Conservation (phyloP, 2,888 invertebrate species). For the Agriopis marginaria region DNA sequence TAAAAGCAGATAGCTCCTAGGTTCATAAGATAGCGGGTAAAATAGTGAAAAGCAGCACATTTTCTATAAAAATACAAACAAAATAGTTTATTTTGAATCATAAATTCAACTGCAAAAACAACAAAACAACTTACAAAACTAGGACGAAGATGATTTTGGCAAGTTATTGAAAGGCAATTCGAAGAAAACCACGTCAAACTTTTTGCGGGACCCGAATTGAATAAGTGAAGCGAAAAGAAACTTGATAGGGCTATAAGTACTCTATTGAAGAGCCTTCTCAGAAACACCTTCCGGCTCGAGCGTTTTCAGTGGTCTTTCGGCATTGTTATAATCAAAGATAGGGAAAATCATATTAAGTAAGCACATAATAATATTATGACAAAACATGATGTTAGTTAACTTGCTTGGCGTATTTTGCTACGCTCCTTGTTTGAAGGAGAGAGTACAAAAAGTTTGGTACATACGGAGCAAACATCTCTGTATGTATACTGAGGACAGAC, state of each 20-base stretch:
- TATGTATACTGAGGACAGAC: too few relatives aligned
- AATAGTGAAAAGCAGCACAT: neutral
- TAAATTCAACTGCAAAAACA: neutral
- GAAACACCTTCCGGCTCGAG: conserved; percentile 15
- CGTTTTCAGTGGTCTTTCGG: conserved; percentile 1
- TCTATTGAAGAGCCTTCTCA: conserved; percentile 6
- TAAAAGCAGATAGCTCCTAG: too few relatives aligned
- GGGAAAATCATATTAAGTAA: neutral
- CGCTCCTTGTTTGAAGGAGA: too few relatives aligned
- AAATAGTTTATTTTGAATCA: too few relatives aligned
- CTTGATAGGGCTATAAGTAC: conserved; percentile 13
- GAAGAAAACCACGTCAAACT: conserved; percentile 8
- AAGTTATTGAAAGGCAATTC: conserved; percentile 4
- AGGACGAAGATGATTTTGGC: neutral
- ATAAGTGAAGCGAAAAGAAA: conserved; percentile 20
- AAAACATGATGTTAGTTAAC: neutral
- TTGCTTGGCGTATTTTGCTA: too few relatives aligned
- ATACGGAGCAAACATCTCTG: too few relatives aligned
- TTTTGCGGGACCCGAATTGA: neutral
- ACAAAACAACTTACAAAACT: conserved; percentile 8
- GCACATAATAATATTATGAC: neutral
- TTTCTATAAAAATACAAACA: neutral
- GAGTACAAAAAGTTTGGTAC: too few relatives aligned
- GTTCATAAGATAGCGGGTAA: too few relatives aligned
- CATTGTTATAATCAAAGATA: neutral